Base-by-base conservation (phyloP, 2,888 invertebrate genomes). In the Diabrotica balteata region DNA sequence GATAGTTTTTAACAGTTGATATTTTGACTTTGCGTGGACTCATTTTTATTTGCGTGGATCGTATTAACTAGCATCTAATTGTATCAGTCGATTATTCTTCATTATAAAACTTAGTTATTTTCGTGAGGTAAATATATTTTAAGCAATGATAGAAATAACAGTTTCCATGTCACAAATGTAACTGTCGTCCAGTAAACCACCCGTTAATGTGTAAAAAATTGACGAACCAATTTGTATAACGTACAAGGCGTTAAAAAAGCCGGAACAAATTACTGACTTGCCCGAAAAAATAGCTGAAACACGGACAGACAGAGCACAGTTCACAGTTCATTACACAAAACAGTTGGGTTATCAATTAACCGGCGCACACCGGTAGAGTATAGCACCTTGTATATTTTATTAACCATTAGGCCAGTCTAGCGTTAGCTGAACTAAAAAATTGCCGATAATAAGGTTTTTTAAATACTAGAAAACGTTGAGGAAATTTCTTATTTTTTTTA, bases 271-370 rank as follows among this genome's bases (percentile, higher is more conserved):
- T 66, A 67, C 42, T 66, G 61, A 62, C 55, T 64, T 46, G 50
- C 44, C 22, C n/a, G 22, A 11, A 55, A 63, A 63, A 57, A 57
- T 57, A 45, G 44, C 17, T 66, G 59, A 74, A 69, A 72, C 70
- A 67, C 67, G 60, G 55, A 66, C 54, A 58, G 64, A 46, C 65
- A 51, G 51, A n/a, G 32, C 43, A 67, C 61, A 69, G 65, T 73
- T 74, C 72, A 78, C 74, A 77, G 79, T 80, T 80, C 80, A 80
- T 80, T 80, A 80, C 73, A 65, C 63, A 65, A 75, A 75, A 74
- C 80, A 80, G 80, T 80, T 80, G 80, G 78, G 72, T 75, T 77
- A 79, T 78, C 79, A 80, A 78, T 79, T 79, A 79, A 74, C 63
- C 51, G 44, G 63, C 59, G 52, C 65, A 52, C 59, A 67, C 66